Conservation (phyloP, 2,113 vertebrate species). For the Phrynosoma blainvillii region DNA sequence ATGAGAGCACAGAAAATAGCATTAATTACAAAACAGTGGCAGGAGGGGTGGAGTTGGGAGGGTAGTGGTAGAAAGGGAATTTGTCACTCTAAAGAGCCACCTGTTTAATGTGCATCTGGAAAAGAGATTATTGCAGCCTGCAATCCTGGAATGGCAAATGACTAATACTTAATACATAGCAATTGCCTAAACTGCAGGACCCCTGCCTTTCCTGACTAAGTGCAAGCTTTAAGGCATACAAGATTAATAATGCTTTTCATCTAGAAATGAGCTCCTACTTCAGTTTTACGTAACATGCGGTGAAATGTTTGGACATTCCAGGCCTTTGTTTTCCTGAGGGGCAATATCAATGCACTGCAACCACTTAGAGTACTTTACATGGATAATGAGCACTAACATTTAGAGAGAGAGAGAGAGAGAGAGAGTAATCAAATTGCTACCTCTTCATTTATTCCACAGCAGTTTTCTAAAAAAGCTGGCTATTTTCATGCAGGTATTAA, state of each 20-base stretch:
- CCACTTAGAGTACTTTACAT: slow-evolving; percentile 32
- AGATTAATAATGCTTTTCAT: neutral
- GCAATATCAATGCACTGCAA: slow-evolving; percentile 25
- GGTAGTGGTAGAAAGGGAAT: neutral
- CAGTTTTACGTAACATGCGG: slow-evolving; percentile 25
- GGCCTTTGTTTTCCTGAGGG: slow-evolving; percentile 26
- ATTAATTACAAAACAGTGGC: neutral
- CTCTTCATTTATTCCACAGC: slow-evolving; percentile 8
- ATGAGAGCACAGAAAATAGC: rapidly evolving
- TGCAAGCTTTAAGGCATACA: slow-evolving; percentile 23
- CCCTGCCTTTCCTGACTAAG: neutral
- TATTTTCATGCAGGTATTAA: slow-evolving; percentile 8
- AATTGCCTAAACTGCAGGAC: neutral
- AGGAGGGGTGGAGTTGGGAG: neutral
- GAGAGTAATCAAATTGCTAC: slow-evolving; percentile 18
- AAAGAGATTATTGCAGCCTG: neutral
- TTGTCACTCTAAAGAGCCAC: neutral
- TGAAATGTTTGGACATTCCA: slow-evolving; percentile 24
- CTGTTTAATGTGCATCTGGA: neutral
- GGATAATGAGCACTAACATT: neutral
- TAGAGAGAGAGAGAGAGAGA: neutral
- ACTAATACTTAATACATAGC: neutral
- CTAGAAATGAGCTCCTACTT: slow-evolving; percentile 22
- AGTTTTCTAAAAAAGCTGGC: slow-evolving; percentile 31
- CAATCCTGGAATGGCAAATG: neutral